Percentiles rank a stretch among this genome's conserved stretches.
phyloP scores from a whole-genome alignment of 1,140 invertebrate genomes.

The Drosophila sulfurigaster region DNA sequence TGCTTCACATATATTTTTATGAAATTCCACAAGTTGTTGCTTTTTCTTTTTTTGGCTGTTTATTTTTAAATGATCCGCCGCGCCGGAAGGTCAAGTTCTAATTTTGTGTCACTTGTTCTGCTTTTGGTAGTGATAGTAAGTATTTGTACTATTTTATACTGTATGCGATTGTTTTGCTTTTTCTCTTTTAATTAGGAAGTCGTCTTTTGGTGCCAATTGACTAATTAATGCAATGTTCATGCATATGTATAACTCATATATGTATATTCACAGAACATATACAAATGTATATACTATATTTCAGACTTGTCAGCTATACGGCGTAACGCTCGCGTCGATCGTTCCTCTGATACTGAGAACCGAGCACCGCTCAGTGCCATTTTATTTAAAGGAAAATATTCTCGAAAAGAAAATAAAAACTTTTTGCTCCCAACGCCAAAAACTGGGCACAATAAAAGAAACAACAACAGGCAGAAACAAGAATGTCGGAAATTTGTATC shows the following conservation, averaged over 20 bases:
- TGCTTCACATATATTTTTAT: slow-evolving; percentile 12
- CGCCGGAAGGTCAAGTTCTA: slow-evolving; percentile 56
- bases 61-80: slow-evolving; percentile 21
- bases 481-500: slow-evolving; percentile 20
- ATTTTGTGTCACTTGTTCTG: slow-evolving; percentile 33
- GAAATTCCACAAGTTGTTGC: slow-evolving; percentile 40
- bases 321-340: slow-evolving; percentile 74
- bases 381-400: slow-evolving; percentile 66
- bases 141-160: slow-evolving; percentile 33
- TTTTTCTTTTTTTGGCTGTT: neutral
- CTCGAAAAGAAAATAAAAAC: slow-evolving; percentile 66
- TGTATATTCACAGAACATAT: slow-evolving; percentile 31
- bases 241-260: slow-evolving; percentile 23
- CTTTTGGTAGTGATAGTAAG: no score
- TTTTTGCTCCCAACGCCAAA: slow-evolving; percentile 7
- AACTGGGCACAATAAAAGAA: slow-evolving; percentile 4
- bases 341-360: slow-evolving; percentile 67
- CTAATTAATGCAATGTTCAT: slow-evolving; percentile 47
- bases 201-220: slow-evolving; percentile 46
- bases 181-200: slow-evolving; percentile 59
- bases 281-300: slow-evolving; percentile 44
- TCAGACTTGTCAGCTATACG: slow-evolving; percentile 36
- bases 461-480: slow-evolving; percentile 21
- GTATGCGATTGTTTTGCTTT: slow-evolving; percentile 21
- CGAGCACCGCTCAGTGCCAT: slow-evolving; percentile 50